Percentiles rank a stretch among this genome's conserved stretches.
Conservation (phyloP, 2,888 invertebrate genomes). For the Standfussiana lucernea region DNA sequence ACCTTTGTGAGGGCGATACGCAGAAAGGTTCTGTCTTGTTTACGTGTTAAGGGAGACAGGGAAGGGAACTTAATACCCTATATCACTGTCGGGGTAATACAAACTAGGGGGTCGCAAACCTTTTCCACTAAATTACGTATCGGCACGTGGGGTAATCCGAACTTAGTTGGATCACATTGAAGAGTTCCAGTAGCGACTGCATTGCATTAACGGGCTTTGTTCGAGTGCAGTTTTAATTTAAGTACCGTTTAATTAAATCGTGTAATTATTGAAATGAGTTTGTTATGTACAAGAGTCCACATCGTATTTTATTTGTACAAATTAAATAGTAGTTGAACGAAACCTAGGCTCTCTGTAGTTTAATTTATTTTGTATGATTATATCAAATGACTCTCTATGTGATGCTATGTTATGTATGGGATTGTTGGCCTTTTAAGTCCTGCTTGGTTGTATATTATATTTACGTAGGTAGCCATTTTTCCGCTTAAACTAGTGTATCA, state of each 20-base stretch:
- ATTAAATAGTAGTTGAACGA: constrained; percentile 22
- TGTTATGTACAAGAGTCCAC: constrained; percentile 7
- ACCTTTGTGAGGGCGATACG: constrained; percentile 88
- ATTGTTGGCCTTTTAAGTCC: not conserved
- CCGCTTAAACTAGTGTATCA: not conserved
- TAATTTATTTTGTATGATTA: constrained; percentile 40
- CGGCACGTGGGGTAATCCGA: constrained; percentile 88
- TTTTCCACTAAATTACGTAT: constrained; percentile 91
- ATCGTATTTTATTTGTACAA: constrained; percentile 9
- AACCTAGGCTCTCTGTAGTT: constrained; percentile 3
- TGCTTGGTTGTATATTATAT: not conserved
- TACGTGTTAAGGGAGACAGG: constrained; percentile 89
- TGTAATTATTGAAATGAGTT: constrained; percentile 22
- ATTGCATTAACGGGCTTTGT: constrained; percentile 69
- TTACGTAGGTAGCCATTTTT: constrained; percentile 2
- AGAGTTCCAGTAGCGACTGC: constrained; percentile 78
- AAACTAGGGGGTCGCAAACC: constrained; percentile 89
- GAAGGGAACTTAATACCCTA: constrained; percentile 90
- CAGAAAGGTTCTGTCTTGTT: constrained; percentile 90
- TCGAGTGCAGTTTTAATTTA: constrained; percentile 40
- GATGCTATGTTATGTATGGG: constrained; percentile 7
- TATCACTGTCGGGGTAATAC: constrained; percentile 90
- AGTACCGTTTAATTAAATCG: constrained; percentile 35
- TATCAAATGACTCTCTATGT: constrained; percentile 18
- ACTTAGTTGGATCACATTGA: constrained; percentile 86